These are phyloP conservation scores for Bubo scandiacus DNA, from an alignment of 2,113 vertebrate species.

Conservation along the genomic window DNA sequence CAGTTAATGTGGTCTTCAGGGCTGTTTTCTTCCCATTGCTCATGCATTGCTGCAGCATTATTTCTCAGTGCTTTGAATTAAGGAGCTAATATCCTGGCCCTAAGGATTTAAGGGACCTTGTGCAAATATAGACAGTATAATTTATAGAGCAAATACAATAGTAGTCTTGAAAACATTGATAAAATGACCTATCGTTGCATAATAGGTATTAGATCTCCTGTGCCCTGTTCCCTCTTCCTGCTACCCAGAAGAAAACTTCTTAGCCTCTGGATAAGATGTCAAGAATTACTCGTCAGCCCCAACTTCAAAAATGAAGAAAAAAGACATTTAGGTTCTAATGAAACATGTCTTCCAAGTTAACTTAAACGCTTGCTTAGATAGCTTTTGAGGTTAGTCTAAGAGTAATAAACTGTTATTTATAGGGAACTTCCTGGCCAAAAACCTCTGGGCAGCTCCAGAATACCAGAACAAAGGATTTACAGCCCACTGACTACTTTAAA, in stretches of 20 bases:
- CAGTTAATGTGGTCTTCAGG: background rate
- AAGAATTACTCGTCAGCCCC: background rate
- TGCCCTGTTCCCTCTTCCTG: background rate
- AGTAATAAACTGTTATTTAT: conserved; percentile 40
- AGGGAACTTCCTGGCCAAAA: background rate
- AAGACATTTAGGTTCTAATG: background rate
- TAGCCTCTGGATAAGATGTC: background rate
- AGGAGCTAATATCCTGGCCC: background rate
- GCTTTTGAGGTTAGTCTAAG: conserved; percentile 45
- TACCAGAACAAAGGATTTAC: conserved; percentile 17
- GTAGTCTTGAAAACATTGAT: conserved; percentile 25
- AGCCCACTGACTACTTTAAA: background rate
- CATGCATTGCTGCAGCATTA: background rate
- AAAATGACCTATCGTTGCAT: background rate
- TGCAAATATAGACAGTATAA: background rate
- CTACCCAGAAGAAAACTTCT: background rate
- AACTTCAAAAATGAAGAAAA: background rate
- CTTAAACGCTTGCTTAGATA: conserved; percentile 17
- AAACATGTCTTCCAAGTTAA: background rate
- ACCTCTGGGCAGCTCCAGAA: background rate
- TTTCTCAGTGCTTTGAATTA: conserved; percentile 43
- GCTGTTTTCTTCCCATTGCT: conserved; percentile 4
- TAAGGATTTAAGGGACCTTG: conserved; percentile 11
- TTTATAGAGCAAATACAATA: conserved; percentile 9
- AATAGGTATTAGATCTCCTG: background rate